A percentile compares a stretch with the other conserved stretches of the same genome.
phyloP scores from a whole-genome alignment of 2,888 invertebrate genomes.

The Cheilosia grossa region DNA sequence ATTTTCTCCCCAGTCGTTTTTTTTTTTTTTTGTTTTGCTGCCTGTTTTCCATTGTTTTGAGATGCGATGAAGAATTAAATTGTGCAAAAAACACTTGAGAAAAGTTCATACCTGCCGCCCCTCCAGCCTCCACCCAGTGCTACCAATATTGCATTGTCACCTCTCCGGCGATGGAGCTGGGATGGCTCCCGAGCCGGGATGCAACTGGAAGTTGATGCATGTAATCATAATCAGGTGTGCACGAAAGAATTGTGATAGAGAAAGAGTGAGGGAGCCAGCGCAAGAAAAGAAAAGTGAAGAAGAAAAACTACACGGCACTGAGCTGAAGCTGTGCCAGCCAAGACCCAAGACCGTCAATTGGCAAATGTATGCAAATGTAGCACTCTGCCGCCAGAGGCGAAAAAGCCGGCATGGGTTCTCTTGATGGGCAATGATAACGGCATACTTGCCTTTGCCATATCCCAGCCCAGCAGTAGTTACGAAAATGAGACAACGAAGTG shows the following conservation, averaged over 20 bases:
- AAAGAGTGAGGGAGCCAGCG: not conserved
- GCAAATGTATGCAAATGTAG: conserved; percentile 60
- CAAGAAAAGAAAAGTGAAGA: conserved; percentile 28
- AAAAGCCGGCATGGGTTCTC: conserved; percentile 23
- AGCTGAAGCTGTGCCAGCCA: conserved; percentile 18
- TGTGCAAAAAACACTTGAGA: conserved; percentile 57
- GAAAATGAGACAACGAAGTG: conserved; percentile 64
- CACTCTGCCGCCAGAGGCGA: conserved; percentile 9
- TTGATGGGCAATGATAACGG: conserved; percentile 67
- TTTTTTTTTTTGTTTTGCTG: conserved; percentile 28
- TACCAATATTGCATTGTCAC: not conserved
- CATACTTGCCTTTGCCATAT: conserved; percentile 39
- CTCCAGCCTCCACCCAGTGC: not conserved
- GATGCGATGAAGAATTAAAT: conserved; percentile 53
- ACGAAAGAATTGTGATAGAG: not conserved
- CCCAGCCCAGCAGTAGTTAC: conserved; percentile 12
- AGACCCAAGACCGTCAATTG: conserved; percentile 44
- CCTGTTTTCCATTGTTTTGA: conserved; percentile 35
- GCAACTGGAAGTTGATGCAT: conserved; percentile 34
- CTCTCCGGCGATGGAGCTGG: conserved; percentile 26
- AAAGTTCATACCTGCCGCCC: conserved; percentile 2
- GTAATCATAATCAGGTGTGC: conserved; percentile 56
- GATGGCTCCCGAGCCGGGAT: conserved; percentile 35
- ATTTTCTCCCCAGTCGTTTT: conserved; percentile 3
- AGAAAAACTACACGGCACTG: conserved; percentile 4